A percentile compares a stretch with the other conserved stretches of the same genome.
phyloP scores from a whole-genome alignment of 2,113 vertebrate species.

The Tyto alba region DNA sequence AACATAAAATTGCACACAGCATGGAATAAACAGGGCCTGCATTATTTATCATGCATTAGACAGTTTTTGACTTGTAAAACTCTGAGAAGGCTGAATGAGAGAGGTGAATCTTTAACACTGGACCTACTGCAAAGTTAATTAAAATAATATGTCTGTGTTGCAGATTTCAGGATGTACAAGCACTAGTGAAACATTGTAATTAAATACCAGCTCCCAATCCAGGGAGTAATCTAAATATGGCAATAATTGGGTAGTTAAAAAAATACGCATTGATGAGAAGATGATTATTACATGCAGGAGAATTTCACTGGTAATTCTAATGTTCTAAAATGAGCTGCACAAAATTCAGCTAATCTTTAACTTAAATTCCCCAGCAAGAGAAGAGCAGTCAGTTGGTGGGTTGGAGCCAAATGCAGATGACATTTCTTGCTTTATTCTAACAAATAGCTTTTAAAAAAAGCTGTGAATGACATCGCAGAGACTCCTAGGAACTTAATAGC shows the following conservation, averaged over 20 bases:
- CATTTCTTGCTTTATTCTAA: neutral
- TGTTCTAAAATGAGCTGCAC: neutral
- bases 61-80: neutral
- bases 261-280: neutral
- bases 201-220: neutral
- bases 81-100: neutral
- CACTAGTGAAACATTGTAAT: neutral
- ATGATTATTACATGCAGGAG: conserved; percentile 11
- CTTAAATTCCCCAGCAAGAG: neutral
- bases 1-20: neutral
- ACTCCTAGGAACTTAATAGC: neutral
- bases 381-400: neutral
- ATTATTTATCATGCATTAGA: conserved; percentile 4
- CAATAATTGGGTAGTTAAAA: neutral
- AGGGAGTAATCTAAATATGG: neutral
- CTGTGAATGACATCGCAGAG: neutral
- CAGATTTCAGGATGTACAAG: neutral
- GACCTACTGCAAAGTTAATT: conserved; percentile 32
- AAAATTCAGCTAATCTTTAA: neutral
- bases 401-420: neutral
- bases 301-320: conserved; percentile 14
- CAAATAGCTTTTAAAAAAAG: neutral
- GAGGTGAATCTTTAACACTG: neutral
- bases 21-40: neutral
- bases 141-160: neutral